Conservation (phyloP, 2,888 invertebrate genomes). For the Trimorus sp. region DNA sequence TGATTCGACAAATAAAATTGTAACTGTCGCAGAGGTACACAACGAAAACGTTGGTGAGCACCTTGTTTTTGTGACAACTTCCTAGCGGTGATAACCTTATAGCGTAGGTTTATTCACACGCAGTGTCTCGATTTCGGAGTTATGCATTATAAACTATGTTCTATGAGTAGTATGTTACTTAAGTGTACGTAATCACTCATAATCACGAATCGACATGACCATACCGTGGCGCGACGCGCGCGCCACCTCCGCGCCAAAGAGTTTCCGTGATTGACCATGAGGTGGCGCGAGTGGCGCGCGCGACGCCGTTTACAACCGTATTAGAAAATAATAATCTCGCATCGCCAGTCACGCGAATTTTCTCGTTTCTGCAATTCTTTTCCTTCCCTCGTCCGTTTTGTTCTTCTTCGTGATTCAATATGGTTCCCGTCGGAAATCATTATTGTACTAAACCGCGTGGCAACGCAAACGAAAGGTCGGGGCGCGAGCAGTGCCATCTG, state of each 20-base stretch:
- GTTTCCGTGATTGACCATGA: slow-evolving; percentile 61
- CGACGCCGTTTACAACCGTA: slow-evolving; percentile 60
- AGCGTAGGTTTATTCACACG: too few relatives aligned
- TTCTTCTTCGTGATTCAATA: slow-evolving; percentile 6
- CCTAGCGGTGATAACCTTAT: too few relatives aligned
- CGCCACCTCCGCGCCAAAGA: slow-evolving; percentile 40
- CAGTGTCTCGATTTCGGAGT: too few relatives aligned
- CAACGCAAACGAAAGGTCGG: slow-evolving; percentile 26
- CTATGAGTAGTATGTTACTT: slow-evolving; percentile 65
- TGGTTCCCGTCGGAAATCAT: slow-evolving; percentile 14
- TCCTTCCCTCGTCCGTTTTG: background rate
- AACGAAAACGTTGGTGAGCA: too few relatives aligned
- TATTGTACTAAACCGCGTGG: slow-evolving; percentile 24
- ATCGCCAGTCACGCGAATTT: slow-evolving; percentile 56
- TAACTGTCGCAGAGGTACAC: too few relatives aligned
- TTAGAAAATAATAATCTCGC: slow-evolving; percentile 64
- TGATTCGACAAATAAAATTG: too few relatives aligned
- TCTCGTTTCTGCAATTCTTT: slow-evolving; percentile 12
- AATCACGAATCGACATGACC: slow-evolving; percentile 64
- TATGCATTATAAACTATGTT: slow-evolving; percentile 65
- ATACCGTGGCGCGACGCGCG: slow-evolving; percentile 53
- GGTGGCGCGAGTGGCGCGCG: slow-evolving; percentile 45
- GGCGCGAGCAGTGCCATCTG: slow-evolving; percentile 27
- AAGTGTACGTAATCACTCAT: slow-evolving; percentile 64
- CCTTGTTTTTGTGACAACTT: too few relatives aligned